Conservation (phyloP, 2,888 invertebrate species). For the Dicyrtomina minuta region DNA sequence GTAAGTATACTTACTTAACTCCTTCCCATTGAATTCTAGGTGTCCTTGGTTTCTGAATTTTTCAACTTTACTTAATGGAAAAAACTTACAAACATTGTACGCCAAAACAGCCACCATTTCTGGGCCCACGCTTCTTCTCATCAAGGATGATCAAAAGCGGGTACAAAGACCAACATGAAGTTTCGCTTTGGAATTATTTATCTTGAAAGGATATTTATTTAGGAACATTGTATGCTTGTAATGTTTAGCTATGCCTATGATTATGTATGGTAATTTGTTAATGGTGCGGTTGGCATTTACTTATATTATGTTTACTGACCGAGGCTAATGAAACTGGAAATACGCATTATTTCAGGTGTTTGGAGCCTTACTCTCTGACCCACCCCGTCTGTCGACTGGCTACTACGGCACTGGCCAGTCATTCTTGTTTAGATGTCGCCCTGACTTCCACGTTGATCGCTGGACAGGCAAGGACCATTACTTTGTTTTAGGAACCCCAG, state of each 20-base stretch:
- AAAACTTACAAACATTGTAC: constrained; percentile 30
- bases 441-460: constrained; percentile 85
- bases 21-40: too few species aligned
- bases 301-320: too few species aligned
- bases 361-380: constrained; percentile 33
- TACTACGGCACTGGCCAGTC: constrained; percentile 77
- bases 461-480: constrained; percentile 99
- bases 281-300: too few species aligned
- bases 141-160: constrained; percentile 31
- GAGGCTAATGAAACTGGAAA: not conserved
- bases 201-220: too few species aligned
- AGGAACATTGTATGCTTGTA: too few species aligned
- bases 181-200: too few species aligned
- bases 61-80: constrained; percentile 33
- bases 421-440: constrained; percentile 78
- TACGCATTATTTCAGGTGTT: constrained; percentile 25
- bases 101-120: constrained; percentile 21
- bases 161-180: not conserved
- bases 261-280: too few species aligned
- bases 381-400: constrained; percentile 15
- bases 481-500: constrained; percentile 66
- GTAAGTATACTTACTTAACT: too few species aligned
- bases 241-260: too few species aligned
- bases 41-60: constrained; percentile 29
- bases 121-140: constrained; percentile 31